Evolutionary conservation across 2,888 invertebrate species (phyloP).

Genomic region (Hypolimnas misippus): DNA sequence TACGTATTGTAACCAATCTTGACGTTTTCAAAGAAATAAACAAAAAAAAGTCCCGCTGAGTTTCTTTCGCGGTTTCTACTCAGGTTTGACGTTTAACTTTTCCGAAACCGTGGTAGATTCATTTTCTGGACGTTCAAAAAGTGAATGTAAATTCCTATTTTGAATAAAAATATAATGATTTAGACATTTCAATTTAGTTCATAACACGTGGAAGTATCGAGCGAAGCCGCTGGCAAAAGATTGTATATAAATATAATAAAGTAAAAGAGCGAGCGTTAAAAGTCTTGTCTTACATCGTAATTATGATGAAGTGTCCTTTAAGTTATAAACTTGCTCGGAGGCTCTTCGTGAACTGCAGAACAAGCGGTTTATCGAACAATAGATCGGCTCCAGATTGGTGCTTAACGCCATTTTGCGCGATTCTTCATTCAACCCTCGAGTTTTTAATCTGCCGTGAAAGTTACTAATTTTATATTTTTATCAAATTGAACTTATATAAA

Average conservation of each 20-base stretch:
- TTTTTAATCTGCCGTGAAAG: slow-evolving; percentile 17
- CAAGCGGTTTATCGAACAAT: slow-evolving; percentile 24
- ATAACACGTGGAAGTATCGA: no score
- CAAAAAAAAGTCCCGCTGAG: no score
- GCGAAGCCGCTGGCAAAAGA: no score
- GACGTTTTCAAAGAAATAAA: no score
- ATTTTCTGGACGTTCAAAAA: no score
- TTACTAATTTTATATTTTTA: neutral
- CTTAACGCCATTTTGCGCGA: slow-evolving; percentile 10
- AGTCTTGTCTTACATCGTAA: neutral
- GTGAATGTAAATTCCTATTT: no score
- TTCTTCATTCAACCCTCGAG: slow-evolving; percentile 10
- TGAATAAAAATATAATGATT: no score
- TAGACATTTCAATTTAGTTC: no score
- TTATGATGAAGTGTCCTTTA: slow-evolving; percentile 2
- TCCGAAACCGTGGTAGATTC: no score
- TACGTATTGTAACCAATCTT: no score
- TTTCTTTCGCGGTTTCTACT: no score
- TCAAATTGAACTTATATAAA: neutral
- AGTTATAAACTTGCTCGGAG: slow-evolving; percentile 4
- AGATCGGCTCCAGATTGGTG: slow-evolving; percentile 10
- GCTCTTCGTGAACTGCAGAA: slow-evolving; percentile 17
- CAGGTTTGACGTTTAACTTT: no score
- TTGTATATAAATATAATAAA: neutral
- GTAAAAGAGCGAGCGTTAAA: neutral